Evolutionary conservation across 2,797 vertebrate genomes (phyloP), one percentile per base, ranked within the genome.

Genomic region (Distichodus sexfasciatus): DNA sequence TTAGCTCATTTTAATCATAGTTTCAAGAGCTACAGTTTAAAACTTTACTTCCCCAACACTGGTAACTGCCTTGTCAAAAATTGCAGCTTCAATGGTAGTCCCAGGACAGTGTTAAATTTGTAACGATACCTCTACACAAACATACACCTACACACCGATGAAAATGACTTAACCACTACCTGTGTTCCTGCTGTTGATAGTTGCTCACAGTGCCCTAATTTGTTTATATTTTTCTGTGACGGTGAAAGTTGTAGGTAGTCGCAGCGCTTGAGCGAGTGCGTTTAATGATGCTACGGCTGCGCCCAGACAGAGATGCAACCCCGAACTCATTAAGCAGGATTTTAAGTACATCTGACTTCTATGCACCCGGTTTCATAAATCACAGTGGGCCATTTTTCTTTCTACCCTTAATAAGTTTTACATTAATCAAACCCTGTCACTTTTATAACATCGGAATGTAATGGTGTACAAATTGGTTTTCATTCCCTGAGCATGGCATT

Each of bases 271-370:
- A 70, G 38, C 43, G 61, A 70, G 59, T 70, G 47, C 55, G 55
- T 75, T 75, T 75, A 75, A 75, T 75, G 73, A 75, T 75, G 61
- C 33, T 60, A 38, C 67, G 43, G 54, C 69, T 31, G 33, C 53
- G 11, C 46, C 2, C 60, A 70, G 38, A 66, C 36, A 46, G 33
- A 24, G 23, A 28, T 1, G 36, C 47, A 47, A 66, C 23, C 1
- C 66, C 51, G 60, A 43, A 31, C 54, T 75, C 55, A 75, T 75
- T 70, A 70, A 75, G 67, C 66, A 75, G 73, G 61, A 75, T 66
- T 75, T 70, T 55, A 70, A 70, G 59, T 60, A 65, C 46, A 75
- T 70, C 64, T 75, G 72, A 75, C 66, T 75, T 75, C 63, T 74
- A 53, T 38, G 57, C 62, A 75, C 47, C n/a, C 53, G 67, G 73